Evolutionary conservation across 2,797 vertebrate genomes (phyloP).

Genomic region (Tadarida brasiliensis): DNA sequence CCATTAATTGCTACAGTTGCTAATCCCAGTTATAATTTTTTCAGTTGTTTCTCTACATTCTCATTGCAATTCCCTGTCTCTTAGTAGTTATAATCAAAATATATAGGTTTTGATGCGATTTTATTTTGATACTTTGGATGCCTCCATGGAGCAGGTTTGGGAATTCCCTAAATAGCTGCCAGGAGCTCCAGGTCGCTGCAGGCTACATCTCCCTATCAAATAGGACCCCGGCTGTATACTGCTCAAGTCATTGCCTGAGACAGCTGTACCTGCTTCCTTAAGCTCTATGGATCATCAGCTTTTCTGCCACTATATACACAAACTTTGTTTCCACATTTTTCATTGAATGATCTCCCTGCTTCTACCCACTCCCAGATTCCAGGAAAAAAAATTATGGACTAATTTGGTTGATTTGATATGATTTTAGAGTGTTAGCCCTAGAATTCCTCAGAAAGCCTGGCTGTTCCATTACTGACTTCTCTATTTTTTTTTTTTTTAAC

Average conservation of each 20-base stretch:
- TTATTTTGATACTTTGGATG: background rate
- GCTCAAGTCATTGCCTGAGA: background rate
- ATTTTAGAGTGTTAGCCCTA: background rate
- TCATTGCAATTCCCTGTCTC: background rate
- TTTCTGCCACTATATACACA: background rate
- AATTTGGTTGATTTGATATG: background rate
- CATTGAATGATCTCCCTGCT: background rate
- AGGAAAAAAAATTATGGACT: background rate
- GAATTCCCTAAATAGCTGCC: background rate
- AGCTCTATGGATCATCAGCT: background rate
- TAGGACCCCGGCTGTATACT: rapidly evolving
- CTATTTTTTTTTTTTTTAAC: background rate
- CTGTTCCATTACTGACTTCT: background rate
- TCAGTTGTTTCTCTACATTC: background rate
- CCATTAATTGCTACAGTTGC: background rate
- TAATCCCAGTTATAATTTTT: background rate
- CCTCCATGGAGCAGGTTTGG: background rate
- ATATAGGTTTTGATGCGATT: background rate
- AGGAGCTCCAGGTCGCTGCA: background rate
- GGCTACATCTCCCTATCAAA: background rate
- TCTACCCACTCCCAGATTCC: background rate
- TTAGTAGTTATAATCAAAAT: background rate
- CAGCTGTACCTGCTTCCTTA: background rate
- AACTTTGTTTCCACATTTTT: background rate
- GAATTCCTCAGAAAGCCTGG: background rate